A percentile compares a stretch with the other conserved stretches of the same genome.
phyloP scores from a whole-genome alignment of 1,140 invertebrate species.

The Panagrolaimus sp. region DNA sequence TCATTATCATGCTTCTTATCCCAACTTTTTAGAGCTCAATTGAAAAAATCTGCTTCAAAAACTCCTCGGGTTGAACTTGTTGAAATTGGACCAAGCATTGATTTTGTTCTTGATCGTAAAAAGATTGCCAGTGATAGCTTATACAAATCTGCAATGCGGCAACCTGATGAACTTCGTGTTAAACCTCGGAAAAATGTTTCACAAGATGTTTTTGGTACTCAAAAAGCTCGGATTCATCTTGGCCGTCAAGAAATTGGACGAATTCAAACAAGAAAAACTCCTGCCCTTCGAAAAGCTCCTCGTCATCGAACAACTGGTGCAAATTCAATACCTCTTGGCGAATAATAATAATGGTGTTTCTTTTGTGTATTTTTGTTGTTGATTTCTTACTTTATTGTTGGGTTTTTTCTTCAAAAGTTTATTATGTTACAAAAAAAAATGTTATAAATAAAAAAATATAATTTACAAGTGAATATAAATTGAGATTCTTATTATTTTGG shows the following conservation, averaged over 20 bases:
- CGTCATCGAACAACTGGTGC: background rate
- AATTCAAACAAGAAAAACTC: slow-evolving; percentile 87
- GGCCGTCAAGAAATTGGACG: slow-evolving; percentile 77
- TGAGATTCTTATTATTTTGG: too few relatives aligned
- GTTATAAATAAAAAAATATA: too few relatives aligned
- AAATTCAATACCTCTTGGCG: background rate
- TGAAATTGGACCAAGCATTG: slow-evolving; percentile 87
- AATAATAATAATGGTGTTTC: too few relatives aligned
- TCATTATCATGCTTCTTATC: slow-evolving; percentile 18
- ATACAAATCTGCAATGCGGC: slow-evolving; percentile 77
- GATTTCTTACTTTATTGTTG: too few relatives aligned
- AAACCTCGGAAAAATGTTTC: slow-evolving; percentile 85
- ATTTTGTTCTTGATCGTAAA: slow-evolving; percentile 76
- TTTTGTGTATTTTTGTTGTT: too few relatives aligned
- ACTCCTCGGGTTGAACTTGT: slow-evolving; percentile 82
- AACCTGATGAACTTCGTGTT: slow-evolving; percentile 76
- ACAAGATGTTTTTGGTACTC: slow-evolving; percentile 78
- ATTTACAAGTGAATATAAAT: too few relatives aligned
- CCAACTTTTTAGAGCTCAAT: slow-evolving; percentile 66
- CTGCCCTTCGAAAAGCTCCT: slow-evolving; percentile 68
- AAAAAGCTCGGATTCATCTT: slow-evolving; percentile 84
- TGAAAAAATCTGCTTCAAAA: slow-evolving; percentile 81
- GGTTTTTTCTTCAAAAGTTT: too few relatives aligned
- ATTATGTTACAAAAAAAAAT: too few relatives aligned
- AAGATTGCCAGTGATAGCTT: slow-evolving; percentile 83